Percentiles rank a stretch among this genome's conserved stretches.
phyloP scores from a whole-genome alignment of 2,113 vertebrate genomes.

The Pseudopodoces humilis region DNA sequence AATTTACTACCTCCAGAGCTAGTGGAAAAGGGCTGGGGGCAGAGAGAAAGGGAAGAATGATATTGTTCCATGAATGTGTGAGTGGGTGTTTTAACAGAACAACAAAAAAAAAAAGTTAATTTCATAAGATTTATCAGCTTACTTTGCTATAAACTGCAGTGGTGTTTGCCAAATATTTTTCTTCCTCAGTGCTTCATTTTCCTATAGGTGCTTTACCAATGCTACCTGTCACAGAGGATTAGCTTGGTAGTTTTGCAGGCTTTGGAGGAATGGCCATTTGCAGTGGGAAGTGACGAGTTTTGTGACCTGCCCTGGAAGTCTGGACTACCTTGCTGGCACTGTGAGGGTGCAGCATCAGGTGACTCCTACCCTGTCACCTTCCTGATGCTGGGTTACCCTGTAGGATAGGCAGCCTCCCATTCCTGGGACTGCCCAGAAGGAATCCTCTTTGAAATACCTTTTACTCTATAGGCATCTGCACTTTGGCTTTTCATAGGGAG shows the following conservation, averaged over 20 bases:
- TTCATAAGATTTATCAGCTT: background rate
- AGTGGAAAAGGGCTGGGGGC: slow-evolving; percentile 23
- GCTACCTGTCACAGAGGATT: background rate
- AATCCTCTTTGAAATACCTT: background rate
- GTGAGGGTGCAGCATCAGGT: background rate
- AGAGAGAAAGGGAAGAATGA: background rate
- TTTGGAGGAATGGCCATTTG: fast-evolving
- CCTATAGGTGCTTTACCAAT: background rate
- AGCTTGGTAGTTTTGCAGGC: fast-evolving
- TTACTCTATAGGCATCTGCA: fast-evolving
- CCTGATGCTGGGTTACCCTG: background rate
- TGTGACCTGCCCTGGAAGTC: background rate
- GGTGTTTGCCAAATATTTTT: background rate
- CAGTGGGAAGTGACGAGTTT: fast-evolving
- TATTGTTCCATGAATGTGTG: background rate
- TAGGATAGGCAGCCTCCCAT: background rate
- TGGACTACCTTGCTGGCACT: background rate
- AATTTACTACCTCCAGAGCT: slow-evolving; percentile 6
- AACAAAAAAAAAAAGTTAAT: background rate
- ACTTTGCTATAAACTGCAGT: background rate
- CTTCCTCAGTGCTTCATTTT: background rate
- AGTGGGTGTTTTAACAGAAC: background rate
- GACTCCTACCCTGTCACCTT: background rate
- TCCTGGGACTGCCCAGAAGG: background rate
- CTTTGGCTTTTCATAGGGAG: background rate